Evolutionary conservation across 2,797 vertebrate species (phyloP).

Genomic region (Halcyon chelicuti): DNA sequence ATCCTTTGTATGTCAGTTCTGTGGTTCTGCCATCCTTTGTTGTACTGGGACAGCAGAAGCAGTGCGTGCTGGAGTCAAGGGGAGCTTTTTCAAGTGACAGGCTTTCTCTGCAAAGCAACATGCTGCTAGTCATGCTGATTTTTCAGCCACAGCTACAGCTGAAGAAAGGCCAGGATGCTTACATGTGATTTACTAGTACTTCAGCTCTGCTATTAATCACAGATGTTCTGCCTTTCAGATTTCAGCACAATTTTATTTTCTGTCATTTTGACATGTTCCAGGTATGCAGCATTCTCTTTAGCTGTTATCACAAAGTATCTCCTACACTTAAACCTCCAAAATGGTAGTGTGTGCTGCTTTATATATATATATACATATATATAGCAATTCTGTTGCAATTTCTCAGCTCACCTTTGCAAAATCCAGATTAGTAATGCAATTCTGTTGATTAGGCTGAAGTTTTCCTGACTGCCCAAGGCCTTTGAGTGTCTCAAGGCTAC

Average conservation of each 20-base stretch:
- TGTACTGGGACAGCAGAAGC: not conserved
- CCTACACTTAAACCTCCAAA: not conserved
- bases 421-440: not conserved
- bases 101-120: not conserved
- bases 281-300: not conserved
- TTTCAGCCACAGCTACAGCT: not conserved
- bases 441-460: not conserved
- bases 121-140: rapidly evolving
- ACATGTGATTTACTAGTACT: not conserved
- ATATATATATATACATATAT: not conserved
- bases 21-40: not conserved
- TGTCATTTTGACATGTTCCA: slow-evolving; percentile 35
- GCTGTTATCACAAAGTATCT: not conserved
- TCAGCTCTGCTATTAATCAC: not conserved
- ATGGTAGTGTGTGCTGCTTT: not conserved
- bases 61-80: not conserved
- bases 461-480: not conserved
- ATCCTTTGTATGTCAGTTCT: not conserved
- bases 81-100: not conserved
- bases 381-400: not conserved
- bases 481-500: not conserved
- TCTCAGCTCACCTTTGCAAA: not conserved
- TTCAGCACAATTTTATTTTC: not conserved
- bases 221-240: not conserved
- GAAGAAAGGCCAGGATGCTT: not conserved